A percentile compares a stretch with the other conserved stretches of the same genome.
These are phyloP conservation scores for Lytechinus variegatus DNA, from an alignment of 35 echinoderm and acorn worm genomes.

Conservation along the genomic window DNA sequence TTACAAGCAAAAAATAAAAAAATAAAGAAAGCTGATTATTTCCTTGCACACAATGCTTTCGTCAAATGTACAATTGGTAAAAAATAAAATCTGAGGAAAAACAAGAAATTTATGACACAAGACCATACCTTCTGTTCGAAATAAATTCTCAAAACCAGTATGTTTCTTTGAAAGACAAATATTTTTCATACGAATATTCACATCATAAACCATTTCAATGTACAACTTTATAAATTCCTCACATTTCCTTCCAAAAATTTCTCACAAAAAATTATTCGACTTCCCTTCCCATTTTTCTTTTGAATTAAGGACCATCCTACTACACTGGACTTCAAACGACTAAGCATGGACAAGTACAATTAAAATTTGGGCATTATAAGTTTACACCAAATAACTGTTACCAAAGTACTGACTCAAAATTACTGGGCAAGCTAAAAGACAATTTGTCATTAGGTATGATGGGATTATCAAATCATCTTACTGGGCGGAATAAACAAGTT, in stretches of 20 bases:
- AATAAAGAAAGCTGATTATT: not conserved
- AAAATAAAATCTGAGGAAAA: constrained; percentile 7
- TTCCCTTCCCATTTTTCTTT: not conserved
- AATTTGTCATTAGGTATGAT: not conserved
- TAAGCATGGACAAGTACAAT: not conserved
- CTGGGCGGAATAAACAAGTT: constrained; percentile 27
- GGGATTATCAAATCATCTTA: not conserved
- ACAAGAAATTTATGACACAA: not conserved
- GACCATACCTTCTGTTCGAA: not conserved
- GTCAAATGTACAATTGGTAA: not conserved
- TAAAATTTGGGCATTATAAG: not conserved
- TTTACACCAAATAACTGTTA: constrained; percentile 13
- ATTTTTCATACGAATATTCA: not conserved
- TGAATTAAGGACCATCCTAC: not conserved
- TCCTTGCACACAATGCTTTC: not conserved
- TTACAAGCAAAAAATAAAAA: not conserved
- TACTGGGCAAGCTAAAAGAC: constrained; percentile 23
- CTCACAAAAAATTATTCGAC: not conserved
- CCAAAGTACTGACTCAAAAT: constrained; percentile 35
- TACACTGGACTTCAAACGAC: constrained; percentile 1
- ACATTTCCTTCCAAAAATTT: not conserved
- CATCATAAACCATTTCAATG: not conserved
- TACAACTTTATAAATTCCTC: not conserved
- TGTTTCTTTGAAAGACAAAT: not conserved
- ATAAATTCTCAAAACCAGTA: not conserved